Evolutionary conservation across 2,113 vertebrate species (phyloP).

Genomic region (Salvator merianae): DNA sequence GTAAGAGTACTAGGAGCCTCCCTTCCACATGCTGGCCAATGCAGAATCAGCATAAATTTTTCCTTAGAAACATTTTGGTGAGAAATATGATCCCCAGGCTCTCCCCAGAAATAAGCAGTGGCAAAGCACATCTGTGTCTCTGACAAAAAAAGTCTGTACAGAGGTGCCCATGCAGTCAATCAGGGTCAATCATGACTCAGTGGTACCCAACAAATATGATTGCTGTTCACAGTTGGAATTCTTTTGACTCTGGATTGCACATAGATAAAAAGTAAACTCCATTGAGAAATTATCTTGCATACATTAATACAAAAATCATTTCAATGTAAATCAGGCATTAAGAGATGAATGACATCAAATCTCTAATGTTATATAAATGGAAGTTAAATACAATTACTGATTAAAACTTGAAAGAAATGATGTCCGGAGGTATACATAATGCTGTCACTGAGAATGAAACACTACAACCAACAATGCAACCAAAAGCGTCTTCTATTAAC

Average conservation of each 20-base stretch:
- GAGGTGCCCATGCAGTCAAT: too few relatives aligned
- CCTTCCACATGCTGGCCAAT: too few relatives aligned
- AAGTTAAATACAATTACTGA: neutral
- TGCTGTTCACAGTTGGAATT: neutral
- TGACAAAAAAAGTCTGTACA: too few relatives aligned
- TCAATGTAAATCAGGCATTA: neutral
- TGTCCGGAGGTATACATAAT: neutral
- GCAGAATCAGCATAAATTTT: too few relatives aligned
- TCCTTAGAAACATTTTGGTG: too few relatives aligned
- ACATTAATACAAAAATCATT: neutral
- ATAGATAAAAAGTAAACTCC: rapidly evolving
- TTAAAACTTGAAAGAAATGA: neutral
- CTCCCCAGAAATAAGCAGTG: too few relatives aligned
- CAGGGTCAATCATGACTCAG: too few relatives aligned
- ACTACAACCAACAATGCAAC: neutral
- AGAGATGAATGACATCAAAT: neutral
- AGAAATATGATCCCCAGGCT: too few relatives aligned
- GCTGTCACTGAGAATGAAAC: neutral
- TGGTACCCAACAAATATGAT: too few relatives aligned
- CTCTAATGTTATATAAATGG: neutral
- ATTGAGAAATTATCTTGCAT: neutral
- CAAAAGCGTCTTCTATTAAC: neutral
- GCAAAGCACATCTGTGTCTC: too few relatives aligned
- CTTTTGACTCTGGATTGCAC: neutral
- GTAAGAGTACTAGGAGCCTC: too few relatives aligned